These are phyloP conservation scores for Trypoxylon attenuatum DNA, from an alignment of 2,888 invertebrate species.

Conservation along the genomic window DNA sequence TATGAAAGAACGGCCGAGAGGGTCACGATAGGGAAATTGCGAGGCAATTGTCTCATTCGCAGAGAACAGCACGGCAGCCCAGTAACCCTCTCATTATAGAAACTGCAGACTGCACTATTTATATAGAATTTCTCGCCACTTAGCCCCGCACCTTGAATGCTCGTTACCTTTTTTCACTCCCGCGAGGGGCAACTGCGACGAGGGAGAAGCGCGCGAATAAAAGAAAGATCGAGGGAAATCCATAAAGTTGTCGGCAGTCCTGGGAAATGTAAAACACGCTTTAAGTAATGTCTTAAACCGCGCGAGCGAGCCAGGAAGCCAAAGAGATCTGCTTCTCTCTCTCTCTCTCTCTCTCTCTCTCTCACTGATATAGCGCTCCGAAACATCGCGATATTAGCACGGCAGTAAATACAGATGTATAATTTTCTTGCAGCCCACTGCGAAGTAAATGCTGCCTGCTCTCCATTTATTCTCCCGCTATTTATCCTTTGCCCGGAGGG, in stretches of 20 bases:
- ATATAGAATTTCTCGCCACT: background rate
- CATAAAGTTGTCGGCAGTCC: background rate
- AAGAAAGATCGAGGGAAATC: background rate
- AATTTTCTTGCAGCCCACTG: constrained; percentile 40
- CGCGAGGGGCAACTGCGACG: background rate
- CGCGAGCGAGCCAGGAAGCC: background rate
- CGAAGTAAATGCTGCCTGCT: constrained; percentile 33
- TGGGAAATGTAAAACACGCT: background rate
- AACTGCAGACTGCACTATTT: background rate
- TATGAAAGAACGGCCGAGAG: too few relatives aligned
- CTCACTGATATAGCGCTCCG: constrained; percentile 13
- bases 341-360: background rate
- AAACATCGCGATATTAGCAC: constrained; percentile 38
- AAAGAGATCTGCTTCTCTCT: too few relatives aligned
- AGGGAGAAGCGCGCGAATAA: background rate
- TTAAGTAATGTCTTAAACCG: background rate
- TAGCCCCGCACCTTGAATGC: background rate
- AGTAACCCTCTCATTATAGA: background rate
- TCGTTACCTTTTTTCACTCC: background rate
- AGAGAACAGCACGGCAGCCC: too few relatives aligned
- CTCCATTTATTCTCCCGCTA: constrained; percentile 52
- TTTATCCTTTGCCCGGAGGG: constrained; percentile 55
- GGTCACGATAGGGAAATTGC: background rate
- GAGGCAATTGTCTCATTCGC: background rate
- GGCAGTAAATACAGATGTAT: constrained; percentile 40